Evolutionary conservation across 2,113 vertebrate species (phyloP).

Genomic region (Sitta europaea): DNA sequence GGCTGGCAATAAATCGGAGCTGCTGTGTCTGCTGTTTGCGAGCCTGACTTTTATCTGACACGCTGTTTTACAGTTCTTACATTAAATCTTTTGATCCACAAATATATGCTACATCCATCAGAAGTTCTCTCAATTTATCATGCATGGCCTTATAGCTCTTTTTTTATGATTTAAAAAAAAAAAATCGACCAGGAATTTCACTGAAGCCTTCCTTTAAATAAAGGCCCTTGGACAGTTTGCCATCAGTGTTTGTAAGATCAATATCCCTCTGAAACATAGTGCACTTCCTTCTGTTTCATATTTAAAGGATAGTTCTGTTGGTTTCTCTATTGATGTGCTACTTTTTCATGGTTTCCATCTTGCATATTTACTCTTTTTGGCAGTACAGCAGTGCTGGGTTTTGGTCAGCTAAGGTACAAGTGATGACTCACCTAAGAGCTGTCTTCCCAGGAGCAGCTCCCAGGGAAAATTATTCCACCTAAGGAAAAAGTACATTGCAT

Average conservation of each 20-base stretch:
- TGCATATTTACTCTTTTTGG: neutral
- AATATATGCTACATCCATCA: conserved; percentile 1
- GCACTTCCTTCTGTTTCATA: neutral
- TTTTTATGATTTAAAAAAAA: neutral
- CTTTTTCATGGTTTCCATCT: neutral
- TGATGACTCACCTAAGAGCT: neutral
- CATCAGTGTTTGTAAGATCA: neutral
- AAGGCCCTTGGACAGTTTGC: neutral
- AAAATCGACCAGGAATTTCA: neutral
- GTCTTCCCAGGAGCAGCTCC: neutral
- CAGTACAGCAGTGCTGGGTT: neutral
- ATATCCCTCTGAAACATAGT: neutral
- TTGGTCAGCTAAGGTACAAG: neutral
- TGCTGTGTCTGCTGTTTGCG: neutral
- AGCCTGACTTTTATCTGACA: neutral
- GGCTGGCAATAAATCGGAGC: neutral
- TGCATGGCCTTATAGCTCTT: neutral
- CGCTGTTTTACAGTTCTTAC: neutral
- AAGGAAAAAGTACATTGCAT: neutral
- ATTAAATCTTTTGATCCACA: conserved; percentile 27
- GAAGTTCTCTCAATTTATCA: conserved; percentile 18
- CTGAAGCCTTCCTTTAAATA: neutral
- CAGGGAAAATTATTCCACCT: neutral
- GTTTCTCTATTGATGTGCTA: neutral
- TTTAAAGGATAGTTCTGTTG: conserved; percentile 10